Conservation (phyloP, 2,113 vertebrate species). For the Turnix velox region DNA sequence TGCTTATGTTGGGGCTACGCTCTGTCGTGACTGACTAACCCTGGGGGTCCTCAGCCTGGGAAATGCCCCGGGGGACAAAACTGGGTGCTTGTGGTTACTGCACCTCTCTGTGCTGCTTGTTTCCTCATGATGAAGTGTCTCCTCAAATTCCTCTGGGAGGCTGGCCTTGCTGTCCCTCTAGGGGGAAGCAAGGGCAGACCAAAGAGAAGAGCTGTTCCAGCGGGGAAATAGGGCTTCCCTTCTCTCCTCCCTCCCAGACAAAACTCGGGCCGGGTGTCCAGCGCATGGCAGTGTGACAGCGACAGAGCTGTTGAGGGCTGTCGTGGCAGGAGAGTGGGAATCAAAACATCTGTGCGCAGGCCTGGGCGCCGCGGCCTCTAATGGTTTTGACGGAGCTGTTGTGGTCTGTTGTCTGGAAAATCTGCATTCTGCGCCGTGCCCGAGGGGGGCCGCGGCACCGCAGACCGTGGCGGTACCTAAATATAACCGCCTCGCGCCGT, state of each 20-base stretch:
- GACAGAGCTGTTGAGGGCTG: conserved; percentile 21
- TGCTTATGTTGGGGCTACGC: rapidly evolving
- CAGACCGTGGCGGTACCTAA: conserved; percentile 31
- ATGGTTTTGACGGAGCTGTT: conserved; percentile 56
- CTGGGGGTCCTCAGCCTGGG: rapidly evolving
- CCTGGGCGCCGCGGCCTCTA: conserved; percentile 14
- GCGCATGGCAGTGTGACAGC: background rate
- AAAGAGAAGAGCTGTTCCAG: background rate
- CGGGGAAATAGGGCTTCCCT: background rate
- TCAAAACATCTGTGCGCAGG: conserved; percentile 56
- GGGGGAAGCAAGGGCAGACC: background rate
- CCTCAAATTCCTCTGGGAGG: rapidly evolving
- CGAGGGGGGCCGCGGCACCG: conserved; percentile 47
- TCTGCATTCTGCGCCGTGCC: conserved; percentile 30
- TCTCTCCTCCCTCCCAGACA: background rate
- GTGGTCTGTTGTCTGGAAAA: conserved; percentile 56
- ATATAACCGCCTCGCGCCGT: conserved; percentile 44
- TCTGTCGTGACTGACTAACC: rapidly evolving
- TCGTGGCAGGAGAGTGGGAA: conserved; percentile 54
- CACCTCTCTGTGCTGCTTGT: rapidly evolving
- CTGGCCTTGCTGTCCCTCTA: too few species aligned
- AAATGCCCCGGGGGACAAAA: rapidly evolving
- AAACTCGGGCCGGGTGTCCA: background rate
- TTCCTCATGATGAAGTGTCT: rapidly evolving
- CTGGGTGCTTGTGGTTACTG: background rate